A percentile compares a stretch with the other conserved stretches of the same genome.
Conservation (phyloP, 2,797 vertebrate genomes). For the Anguilla obscura region DNA sequence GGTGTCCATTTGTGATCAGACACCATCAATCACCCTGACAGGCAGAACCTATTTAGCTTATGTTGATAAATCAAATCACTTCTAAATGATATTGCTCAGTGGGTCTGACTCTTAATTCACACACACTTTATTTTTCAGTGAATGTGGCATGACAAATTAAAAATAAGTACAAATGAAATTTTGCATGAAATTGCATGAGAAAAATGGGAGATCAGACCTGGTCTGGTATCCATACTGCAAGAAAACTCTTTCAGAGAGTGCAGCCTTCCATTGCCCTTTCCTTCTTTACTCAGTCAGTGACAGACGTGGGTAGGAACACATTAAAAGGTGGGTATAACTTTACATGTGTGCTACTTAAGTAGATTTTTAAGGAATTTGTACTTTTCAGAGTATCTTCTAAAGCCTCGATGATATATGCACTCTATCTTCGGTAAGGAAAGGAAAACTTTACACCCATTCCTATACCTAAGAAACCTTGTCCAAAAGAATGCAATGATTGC, state of each 20-base stretch:
- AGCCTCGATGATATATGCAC: too few species aligned
- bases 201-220: background rate
- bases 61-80: conserved; percentile 46
- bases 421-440: too few species aligned
- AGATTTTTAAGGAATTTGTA: too few species aligned
- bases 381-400: too few species aligned
- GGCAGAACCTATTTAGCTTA: conserved; percentile 40
- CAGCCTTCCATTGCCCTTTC: too few species aligned
- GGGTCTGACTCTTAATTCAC: conserved; percentile 36
- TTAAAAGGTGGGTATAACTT: too few species aligned
- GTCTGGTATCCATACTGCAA: background rate
- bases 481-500: too few species aligned
- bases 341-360: too few species aligned
- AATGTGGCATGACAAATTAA: conserved; percentile 37
- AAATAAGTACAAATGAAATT: background rate
- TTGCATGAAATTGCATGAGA: background rate
- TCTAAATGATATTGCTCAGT: conserved; percentile 37
- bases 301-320: too few species aligned
- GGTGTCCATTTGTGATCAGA: conserved; percentile 45
- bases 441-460: too few species aligned
- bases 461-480: too few species aligned
- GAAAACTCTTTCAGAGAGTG: background rate
- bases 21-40: conserved; percentile 38
- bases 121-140: conserved; percentile 30
- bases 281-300: too few species aligned